Conservation (phyloP, 2,797 vertebrate genomes). For the Spinus pinus region DNA sequence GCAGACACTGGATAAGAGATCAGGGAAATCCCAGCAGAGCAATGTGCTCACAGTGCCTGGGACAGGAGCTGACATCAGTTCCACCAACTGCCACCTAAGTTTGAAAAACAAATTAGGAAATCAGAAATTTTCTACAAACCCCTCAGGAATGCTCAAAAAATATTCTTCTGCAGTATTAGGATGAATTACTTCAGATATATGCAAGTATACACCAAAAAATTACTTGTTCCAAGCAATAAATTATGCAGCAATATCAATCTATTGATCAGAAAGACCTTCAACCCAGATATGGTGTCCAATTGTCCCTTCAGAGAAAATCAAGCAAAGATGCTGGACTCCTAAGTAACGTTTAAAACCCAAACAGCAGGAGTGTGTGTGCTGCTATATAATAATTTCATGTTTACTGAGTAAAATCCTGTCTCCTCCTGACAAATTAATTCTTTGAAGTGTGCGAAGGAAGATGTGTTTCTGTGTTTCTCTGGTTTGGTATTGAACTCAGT, state of each 20-base stretch:
- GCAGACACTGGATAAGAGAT: not conserved
- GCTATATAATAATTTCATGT: not conserved
- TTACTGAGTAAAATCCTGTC: not conserved
- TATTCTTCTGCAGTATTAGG: not conserved
- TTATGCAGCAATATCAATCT: not conserved
- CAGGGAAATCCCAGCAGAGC: not conserved
- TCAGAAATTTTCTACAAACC: not conserved
- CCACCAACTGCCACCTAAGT: not conserved
- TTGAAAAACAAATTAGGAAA: not conserved
- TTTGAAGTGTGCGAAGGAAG: not conserved
- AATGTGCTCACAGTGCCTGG: not conserved
- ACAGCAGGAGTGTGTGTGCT: not conserved
- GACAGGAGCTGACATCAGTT: not conserved
- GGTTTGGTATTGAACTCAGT: not conserved
- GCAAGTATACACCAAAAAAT: not conserved
- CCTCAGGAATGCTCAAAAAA: not conserved
- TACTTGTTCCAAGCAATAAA: not conserved
- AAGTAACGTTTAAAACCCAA: not conserved
- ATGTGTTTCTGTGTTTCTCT: not conserved
- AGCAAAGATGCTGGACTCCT: not conserved
- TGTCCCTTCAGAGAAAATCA: not conserved
- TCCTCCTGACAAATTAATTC: not conserved
- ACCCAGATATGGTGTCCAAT: fast-evolving
- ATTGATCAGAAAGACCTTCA: not conserved
- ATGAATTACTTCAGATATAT: not conserved